A percentile compares a stretch with the other conserved stretches of the same genome.
phyloP scores from a whole-genome alignment of 2,797 vertebrate species.

The Neoniphon sammara region DNA sequence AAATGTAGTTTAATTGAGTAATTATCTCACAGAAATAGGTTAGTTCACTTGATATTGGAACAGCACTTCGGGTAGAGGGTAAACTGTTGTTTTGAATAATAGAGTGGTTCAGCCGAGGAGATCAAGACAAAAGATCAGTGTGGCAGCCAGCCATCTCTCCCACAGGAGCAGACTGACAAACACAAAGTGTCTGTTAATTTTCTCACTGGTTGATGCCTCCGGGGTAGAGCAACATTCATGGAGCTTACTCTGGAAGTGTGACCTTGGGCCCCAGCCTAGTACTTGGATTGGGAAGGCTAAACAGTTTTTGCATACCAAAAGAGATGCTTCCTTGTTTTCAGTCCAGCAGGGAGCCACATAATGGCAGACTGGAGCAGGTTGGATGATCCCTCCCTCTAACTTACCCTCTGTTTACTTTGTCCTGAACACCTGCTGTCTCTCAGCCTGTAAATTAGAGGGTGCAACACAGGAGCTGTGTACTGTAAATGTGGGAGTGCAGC shows the following conservation, averaged over 20 bases:
- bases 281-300: slow-evolving; percentile 57
- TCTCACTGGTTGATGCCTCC: slow-evolving; percentile 53
- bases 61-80: slow-evolving; percentile 34
- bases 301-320: slow-evolving; percentile 74
- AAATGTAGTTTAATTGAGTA: slow-evolving; percentile 28
- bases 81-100: slow-evolving; percentile 58
- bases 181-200: slow-evolving; percentile 64
- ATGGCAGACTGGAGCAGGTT: slow-evolving; percentile 59
- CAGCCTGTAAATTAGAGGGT: slow-evolving; percentile 75
- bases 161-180: slow-evolving; percentile 49
- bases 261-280: slow-evolving; percentile 66
- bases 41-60: slow-evolving; percentile 20
- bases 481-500: slow-evolving; percentile 60
- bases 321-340: slow-evolving; percentile 58
- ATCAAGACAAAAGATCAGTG: slow-evolving; percentile 56
- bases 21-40: slow-evolving; percentile 19
- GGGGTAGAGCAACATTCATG: slow-evolving; percentile 67
- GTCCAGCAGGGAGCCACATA: slow-evolving; percentile 65
- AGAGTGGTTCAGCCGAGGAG: slow-evolving; percentile 32
- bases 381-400: slow-evolving; percentile 54
- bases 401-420: slow-evolving; percentile 72
- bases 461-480: slow-evolving; percentile 58
- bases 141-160: slow-evolving; percentile 60
- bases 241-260: slow-evolving; percentile 63
- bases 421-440: slow-evolving; percentile 75